These are phyloP conservation scores for Luscinia luscinia DNA, from an alignment of 2,797 vertebrate species.

Conservation along the genomic window DNA sequence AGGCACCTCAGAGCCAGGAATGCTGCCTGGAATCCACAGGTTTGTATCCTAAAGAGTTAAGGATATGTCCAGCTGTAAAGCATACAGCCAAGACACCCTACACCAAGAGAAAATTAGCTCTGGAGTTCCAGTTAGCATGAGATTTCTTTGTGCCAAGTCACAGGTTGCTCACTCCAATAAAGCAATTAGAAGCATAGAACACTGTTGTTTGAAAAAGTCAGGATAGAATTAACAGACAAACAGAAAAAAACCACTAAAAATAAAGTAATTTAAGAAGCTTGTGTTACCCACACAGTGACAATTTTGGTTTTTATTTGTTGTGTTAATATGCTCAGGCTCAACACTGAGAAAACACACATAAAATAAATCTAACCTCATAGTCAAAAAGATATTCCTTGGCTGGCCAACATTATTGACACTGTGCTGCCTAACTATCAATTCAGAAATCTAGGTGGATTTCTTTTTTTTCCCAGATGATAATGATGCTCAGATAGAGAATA, in stretches of 20 bases:
- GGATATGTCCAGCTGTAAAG: neutral
- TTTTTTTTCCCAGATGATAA: neutral
- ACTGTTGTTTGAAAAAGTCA: neutral
- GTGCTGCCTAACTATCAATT: neutral
- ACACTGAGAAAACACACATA: neutral
- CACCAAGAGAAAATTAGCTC: neutral
- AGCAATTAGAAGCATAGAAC: neutral
- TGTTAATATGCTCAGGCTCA: neutral
- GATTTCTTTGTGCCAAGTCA: neutral
- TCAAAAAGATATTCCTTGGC: neutral
- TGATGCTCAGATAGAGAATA: neutral
- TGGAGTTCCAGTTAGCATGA: neutral
- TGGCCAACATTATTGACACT: neutral
- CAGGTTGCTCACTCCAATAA: neutral
- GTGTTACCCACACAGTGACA: neutral
- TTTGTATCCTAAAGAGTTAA: neutral
- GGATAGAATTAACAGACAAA: neutral
- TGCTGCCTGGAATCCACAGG: neutral
- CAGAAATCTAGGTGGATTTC: neutral
- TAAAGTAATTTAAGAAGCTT: neutral
- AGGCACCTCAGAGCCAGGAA: neutral
- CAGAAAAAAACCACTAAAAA: neutral
- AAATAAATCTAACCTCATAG: neutral
- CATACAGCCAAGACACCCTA: neutral
- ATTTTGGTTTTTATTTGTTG: neutral